Conservation (phyloP, 2,888 invertebrate genomes). For the Cosmorhoe ocellata region DNA sequence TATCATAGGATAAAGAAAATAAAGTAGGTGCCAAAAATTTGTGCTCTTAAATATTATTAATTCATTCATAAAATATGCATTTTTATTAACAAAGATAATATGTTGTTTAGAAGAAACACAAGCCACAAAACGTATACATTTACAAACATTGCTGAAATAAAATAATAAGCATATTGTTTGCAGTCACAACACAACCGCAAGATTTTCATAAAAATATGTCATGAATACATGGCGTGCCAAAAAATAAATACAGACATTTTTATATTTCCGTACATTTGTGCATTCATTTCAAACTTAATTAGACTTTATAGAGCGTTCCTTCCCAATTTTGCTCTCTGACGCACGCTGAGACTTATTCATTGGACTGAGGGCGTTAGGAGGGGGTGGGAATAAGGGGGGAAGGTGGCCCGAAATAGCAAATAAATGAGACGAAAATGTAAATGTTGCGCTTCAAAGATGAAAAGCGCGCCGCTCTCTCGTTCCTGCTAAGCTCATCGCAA, state of each 20-base stretch:
- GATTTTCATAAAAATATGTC: slow-evolving; percentile 29
- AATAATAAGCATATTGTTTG: slow-evolving; percentile 19
- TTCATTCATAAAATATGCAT: slow-evolving; percentile 19
- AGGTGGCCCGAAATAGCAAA: slow-evolving; percentile 80
- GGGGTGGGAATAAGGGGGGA: slow-evolving; percentile 48
- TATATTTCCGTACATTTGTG: slow-evolving; percentile 77
- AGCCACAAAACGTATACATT: slow-evolving; percentile 6
- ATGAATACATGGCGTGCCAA: slow-evolving; percentile 37
- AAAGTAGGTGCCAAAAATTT: slow-evolving; percentile 30
- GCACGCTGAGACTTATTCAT: slow-evolving; percentile 79
- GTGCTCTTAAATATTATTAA: slow-evolving; percentile 29
- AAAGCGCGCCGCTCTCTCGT: slow-evolving; percentile 76
- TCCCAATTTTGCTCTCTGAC: slow-evolving; percentile 79
- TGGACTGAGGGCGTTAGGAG: slow-evolving; percentile 61
- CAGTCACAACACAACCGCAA: slow-evolving; percentile 27
- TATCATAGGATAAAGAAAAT: slow-evolving; percentile 17
- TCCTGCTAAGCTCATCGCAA: slow-evolving; percentile 80
- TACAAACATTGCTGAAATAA: slow-evolving; percentile 22
- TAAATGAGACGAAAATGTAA: slow-evolving; percentile 84
- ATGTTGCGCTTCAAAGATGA: slow-evolving; percentile 82
- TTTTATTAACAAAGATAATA: slow-evolving; percentile 15
- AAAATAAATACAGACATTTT: slow-evolving; percentile 66
- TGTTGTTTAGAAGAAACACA: slow-evolving; percentile 16
- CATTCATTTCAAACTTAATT: slow-evolving; percentile 81
- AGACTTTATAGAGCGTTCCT: slow-evolving; percentile 82